Evolutionary conservation across 92 coral and sea anemone species (phyloP), one percentile per base, ranked within the genome.

Genomic region (Epizoanthus stellaris): DNA sequence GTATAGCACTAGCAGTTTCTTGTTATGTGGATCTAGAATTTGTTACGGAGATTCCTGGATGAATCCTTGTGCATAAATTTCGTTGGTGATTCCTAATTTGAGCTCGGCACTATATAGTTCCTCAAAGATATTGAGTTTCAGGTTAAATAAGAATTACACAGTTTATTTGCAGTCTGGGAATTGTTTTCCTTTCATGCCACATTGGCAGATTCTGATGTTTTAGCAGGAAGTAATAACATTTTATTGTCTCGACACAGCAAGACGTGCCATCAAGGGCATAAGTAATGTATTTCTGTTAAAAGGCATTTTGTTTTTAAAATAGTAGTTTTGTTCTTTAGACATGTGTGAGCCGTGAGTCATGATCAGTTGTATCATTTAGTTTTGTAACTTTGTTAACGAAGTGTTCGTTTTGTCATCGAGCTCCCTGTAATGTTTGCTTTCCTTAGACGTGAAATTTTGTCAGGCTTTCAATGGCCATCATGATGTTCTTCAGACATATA

Each of bases 81-180:
- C 71, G 39, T 79, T 43, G n/a, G 71, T 79, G 36, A 45, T 13
- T 21, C 17, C 64, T 23, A 43, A 42, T 63, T n/a, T 43, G 42
- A 20, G 39, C 25, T 62, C 72, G 63, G 64, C 40, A 58, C 16
- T 57, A 13, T 38, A n/a, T n/a, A n/a, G 40, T 61, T 77, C 70
- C 63, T 39, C 15, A 23, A 43, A 25, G 83, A n/a, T 79, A 79
- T 79, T 45, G 67, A 79, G 65, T 79, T 63, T 79, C 71, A 62
- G 13, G 42, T 10, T 63, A 63, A 60, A 42, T 52, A 42, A 5
- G 40, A 62, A 53, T 63, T 63, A 63, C 59, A 63, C 58, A 42
- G 71, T 45, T 79, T 79, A 59, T 79, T 79, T 79, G 83, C 83
- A 63, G 60, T 43, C 59, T 20, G 6, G 58, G 60, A 79, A 45